phyloP scores from a whole-genome alignment of 2,797 vertebrate genomes.

The Chrosomus eos region DNA sequence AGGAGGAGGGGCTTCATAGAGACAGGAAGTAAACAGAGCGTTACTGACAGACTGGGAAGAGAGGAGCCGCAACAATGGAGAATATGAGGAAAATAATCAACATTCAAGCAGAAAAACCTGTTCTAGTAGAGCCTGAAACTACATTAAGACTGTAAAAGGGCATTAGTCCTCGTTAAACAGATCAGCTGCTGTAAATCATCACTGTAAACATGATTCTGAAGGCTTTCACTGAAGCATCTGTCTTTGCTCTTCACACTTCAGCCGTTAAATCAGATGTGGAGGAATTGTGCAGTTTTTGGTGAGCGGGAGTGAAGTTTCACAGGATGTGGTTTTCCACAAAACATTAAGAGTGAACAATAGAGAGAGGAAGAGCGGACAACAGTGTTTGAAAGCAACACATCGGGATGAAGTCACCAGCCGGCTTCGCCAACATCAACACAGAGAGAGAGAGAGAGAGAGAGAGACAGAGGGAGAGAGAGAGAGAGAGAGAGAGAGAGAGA shows the following conservation, averaged over 20 bases:
- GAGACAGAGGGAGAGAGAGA: background rate
- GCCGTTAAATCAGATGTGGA: background rate
- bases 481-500: background rate
- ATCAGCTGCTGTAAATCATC: background rate
- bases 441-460: background rate
- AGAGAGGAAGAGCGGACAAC: conserved; percentile 1
- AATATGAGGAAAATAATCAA: background rate
- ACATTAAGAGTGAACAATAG: conserved; percentile 47
- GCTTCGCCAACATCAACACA: conserved; percentile 19
- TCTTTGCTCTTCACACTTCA: background rate
- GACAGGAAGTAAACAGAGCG: background rate
- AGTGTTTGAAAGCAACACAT: conserved; percentile 46
- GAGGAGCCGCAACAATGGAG: background rate
- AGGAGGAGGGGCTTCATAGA: background rate
- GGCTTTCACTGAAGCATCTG: background rate
- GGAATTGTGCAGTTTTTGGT: background rate
- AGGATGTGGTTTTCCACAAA: conserved; percentile 48
- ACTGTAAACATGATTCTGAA: background rate
- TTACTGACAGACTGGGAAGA: background rate
- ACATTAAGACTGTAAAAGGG: background rate
- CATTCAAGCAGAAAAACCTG: no score
- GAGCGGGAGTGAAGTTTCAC: background rate
- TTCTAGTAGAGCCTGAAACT: background rate
- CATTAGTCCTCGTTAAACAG: background rate
- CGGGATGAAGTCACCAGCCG: conserved; percentile 52